Base-by-base conservation (phyloP, 2,888 invertebrate species). In the Eilema sororculum region DNA sequence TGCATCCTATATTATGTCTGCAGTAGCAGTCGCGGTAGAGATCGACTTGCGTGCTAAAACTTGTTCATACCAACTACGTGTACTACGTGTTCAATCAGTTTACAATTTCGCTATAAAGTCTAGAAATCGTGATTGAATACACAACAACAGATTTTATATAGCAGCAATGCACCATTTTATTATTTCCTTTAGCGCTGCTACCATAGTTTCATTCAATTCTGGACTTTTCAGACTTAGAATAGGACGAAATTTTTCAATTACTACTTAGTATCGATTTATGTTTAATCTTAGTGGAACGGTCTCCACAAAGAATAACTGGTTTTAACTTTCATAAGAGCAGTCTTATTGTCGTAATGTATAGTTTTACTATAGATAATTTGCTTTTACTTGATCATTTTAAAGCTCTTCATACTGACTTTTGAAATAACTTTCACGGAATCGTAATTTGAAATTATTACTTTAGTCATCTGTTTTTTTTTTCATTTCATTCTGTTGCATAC, bases 121-220 rank as follows among this genome's bases (percentile, higher is more conserved):
- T n/a, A n/a, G n/a, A n/a, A 52, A 52, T 52, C 20, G n/a, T 52
- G 52, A 52, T 52, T n/a, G n/a, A 52, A 46, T 46, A 20, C n/a
- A 52, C 20, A 52, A 52, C 52, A 52, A 52, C 52, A 52, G n/a
- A 52, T 52, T 52, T 52, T 52, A n/a, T 52, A n/a, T n/a, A 52
- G n/a, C 52, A n/a, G 52, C 52, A 52, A 52, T 52, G 52, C 52
- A 20, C 52, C 52, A 52, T n/a, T 52, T n/a, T 52, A 28, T n/a
- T 20, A 6, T 20, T 60, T 12, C 1, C 5, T 3, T 52, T 8
- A 52, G 28, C 52, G n/a, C 2, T 52, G n/a, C 52, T 52, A 8
- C 46, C 20, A 5, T 46, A 46, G 46, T 6, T 52, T 52, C 6
- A n/a, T 52, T 52, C 52, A 52, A n/a, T 52, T n/a, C n/a, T 52